Percentiles rank a stretch among this genome's conserved stretches.
phyloP scores from a whole-genome alignment of 2,113 vertebrate genomes.

The Pungitius pungitius region DNA sequence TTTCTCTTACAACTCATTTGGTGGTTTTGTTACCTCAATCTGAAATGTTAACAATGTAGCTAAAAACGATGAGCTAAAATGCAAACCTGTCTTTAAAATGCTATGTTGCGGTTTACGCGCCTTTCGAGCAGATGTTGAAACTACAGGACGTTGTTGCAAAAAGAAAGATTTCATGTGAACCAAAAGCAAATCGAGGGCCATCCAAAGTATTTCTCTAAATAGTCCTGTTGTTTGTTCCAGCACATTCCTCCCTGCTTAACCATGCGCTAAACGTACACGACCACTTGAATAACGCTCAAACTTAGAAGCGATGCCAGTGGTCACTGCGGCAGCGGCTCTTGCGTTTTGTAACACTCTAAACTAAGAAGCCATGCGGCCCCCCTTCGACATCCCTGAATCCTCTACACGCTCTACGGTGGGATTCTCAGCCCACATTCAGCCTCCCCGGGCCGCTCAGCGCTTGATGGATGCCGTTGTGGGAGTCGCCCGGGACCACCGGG shows the following conservation, averaged over 20 bases:
- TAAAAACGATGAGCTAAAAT: not conserved
- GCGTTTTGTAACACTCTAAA: not conserved
- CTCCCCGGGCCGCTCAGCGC: constrained; percentile 41
- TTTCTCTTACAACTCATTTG: not conserved
- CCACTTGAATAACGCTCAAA: not conserved
- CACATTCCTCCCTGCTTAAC: constrained; percentile 37
- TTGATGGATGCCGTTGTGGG: constrained; percentile 56
- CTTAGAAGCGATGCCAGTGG: not conserved
- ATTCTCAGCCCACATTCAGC: constrained; percentile 36
- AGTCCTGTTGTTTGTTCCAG: constrained; percentile 30
- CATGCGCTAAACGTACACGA: constrained; percentile 16
- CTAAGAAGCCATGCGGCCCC: constrained; percentile 10
- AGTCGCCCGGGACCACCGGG: constrained; percentile 63
- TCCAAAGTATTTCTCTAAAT: constrained; percentile 6
- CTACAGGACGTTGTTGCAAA: not conserved
- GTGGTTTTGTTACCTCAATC: not conserved
- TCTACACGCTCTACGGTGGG: constrained; percentile 22
- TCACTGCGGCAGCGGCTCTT: not conserved
- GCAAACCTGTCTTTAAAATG: not conserved
- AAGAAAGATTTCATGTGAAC: not conserved
- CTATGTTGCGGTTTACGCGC: not conserved
- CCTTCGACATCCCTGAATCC: constrained; percentile 9
- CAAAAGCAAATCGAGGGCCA: not conserved
- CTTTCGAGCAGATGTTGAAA: not conserved
- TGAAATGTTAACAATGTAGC: not conserved